Evolutionary conservation across 2,888 invertebrate genomes (phyloP), one percentile per base, ranked within the genome.

Genomic region (Calliphora vomitoria): DNA sequence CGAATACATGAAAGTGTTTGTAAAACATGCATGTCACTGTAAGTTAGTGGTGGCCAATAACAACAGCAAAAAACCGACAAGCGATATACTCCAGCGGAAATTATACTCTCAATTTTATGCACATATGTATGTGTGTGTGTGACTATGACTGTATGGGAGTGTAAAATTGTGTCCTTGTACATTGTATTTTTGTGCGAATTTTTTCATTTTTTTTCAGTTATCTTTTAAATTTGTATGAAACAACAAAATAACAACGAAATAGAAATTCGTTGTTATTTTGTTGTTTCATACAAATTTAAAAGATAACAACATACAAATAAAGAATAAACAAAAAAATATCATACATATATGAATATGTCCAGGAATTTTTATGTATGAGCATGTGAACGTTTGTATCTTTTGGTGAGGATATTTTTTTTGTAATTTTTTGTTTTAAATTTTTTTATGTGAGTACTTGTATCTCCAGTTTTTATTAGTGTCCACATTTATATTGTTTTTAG

Each of bases 71-170:
- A 69, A 66, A 68, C 68, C 4, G 18, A 53, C 62, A 68, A 74
- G n/a, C 50, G 58, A 62, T 74, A 44, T 44, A 74, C 47, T 60
- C n/a, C 47, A 69, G 31, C 82, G 79, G 86, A 86, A 86, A 82
- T 86, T 82, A 79, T 79, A 69, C 79, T 35, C 69, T 60, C 69
- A 62, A 25, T 72, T 74, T 69, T 74, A 18, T 50, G 11, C 11
- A 66, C 10, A 20, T 1, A 18, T 41, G n/a, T 13, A 15, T 53
- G 31, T 50, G 25, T 20, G 47, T 75, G 41, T 44, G 6, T 38
- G 18, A n/a, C 15, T 25, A 68, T 20, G 20, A 66, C 8, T 31
- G 50, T 64, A 3, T 64, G 8, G 13, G n/a, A 55, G 41, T 55
- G 13, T 74, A 15, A 44, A 38, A 76, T 41, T 38, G 38, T 50